These are phyloP conservation scores for Capra hircus DNA, from an alignment of 2,113 vertebrate genomes.

Conservation along the genomic window DNA sequence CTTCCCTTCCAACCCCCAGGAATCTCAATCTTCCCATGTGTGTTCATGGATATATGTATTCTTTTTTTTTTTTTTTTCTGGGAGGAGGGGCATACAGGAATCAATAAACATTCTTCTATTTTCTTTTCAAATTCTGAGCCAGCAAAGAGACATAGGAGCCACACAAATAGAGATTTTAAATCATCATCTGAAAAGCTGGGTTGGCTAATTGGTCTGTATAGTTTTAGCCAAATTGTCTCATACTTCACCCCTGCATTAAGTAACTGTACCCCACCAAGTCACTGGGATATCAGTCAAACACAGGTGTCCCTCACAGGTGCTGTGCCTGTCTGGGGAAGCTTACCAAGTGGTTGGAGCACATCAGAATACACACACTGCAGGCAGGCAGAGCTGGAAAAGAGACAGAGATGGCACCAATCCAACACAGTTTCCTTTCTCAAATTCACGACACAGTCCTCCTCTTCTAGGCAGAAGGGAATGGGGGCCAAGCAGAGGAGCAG, in stretches of 20 bases:
- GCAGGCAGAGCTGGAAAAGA: background rate
- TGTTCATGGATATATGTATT: background rate
- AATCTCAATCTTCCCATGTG: background rate
- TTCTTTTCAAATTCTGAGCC: background rate
- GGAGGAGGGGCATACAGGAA: background rate
- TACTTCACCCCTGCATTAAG: background rate
- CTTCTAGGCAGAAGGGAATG: background rate
- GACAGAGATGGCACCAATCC: background rate
- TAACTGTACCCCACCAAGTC: background rate
- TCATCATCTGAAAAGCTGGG: background rate
- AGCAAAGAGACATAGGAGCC: background rate
- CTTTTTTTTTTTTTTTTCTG: background rate
- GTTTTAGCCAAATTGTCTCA: background rate
- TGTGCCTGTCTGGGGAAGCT: background rate
- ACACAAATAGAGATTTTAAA: background rate
- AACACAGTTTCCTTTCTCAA: background rate
- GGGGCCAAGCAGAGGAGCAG: background rate
- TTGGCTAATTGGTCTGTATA: background rate
- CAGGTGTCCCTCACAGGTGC: background rate
- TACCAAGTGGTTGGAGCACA: background rate
- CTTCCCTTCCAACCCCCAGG: background rate
- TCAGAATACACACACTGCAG: background rate
- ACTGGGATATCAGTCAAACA: background rate
- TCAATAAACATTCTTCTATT: background rate
- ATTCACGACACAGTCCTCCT: background rate